These are phyloP conservation scores for Conomelus anceps DNA, from an alignment of 2,888 invertebrate species.

Conservation along the genomic window DNA sequence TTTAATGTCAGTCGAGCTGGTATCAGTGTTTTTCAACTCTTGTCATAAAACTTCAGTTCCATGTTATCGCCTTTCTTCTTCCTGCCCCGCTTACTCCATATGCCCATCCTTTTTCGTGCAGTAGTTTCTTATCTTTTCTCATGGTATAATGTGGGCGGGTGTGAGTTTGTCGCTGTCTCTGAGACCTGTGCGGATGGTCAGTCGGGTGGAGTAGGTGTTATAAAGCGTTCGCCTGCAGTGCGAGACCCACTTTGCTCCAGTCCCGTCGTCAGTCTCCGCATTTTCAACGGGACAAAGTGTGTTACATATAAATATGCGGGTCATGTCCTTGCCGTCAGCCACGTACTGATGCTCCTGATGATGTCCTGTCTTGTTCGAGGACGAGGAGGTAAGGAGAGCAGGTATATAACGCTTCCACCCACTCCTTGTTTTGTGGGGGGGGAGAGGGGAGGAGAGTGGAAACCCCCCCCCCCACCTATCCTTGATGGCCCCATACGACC, in stretches of 20 bases:
- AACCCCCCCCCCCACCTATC: not conserved
- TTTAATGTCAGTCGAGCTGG: not conserved
- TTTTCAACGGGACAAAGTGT: not conserved
- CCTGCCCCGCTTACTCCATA: not conserved
- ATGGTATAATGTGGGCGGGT: too few relatives aligned
- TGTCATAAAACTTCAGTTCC: not conserved
- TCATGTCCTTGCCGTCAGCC: not conserved
- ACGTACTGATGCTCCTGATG: not conserved
- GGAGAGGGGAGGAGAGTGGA: too few relatives aligned
- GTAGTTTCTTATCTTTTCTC: not conserved
- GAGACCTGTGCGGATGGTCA: not conserved
- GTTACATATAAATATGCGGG: not conserved
- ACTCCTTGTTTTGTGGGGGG: not conserved
- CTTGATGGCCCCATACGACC: not conserved
- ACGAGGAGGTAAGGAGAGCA: too few relatives aligned
- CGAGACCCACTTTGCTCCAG: not conserved
- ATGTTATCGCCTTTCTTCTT: not conserved
- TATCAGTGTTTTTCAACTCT: not conserved
- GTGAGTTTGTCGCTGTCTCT: not conserved
- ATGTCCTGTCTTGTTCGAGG: not conserved
- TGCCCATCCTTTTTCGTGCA: not conserved
- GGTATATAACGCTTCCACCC: not conserved
- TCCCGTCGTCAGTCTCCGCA: not conserved
- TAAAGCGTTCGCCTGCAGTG: not conserved
- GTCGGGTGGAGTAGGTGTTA: not conserved